Base-by-base conservation (phyloP, 1,140 invertebrate genomes). In the Frieseomelitta varia region DNA sequence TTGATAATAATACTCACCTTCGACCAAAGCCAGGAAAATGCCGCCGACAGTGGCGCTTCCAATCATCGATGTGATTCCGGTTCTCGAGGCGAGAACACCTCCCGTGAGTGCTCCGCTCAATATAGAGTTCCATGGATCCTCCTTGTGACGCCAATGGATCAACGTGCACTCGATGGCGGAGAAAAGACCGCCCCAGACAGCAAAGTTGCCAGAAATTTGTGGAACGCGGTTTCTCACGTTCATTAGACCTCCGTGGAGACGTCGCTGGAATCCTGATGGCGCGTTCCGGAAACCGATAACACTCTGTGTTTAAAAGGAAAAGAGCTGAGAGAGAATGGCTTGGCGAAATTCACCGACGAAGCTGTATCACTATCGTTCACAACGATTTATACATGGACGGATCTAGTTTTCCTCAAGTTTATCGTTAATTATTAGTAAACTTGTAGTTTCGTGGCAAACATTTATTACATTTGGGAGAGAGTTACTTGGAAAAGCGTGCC, bases 131-230 rank as follows among this genome's bases (percentile, higher is more conserved):
- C 88, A 90, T 0, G 88, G 88, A 51, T 88, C 88, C 27, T 90
- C 88, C 34, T 84, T 90, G 1, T 56, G 55, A 1, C 88, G 74
- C 15, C 72, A 90, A 12, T 77, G 71, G 47, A 87, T 71, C 65
- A 90, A 34, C n/a, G 81, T 74, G 47, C 88, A 90, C 65, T 90
- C 88, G 61, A 88, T 88, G 2, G 88, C 87, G 2, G 88, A 90
- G 79, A 88, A 90, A 1, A 90, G 69, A 1, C 87, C 87, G 27
- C 88, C 88, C 88, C 88, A 90, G n/a, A 90, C n/a, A 15, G 88
- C 84, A 71, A 90, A 90, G 72, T 87, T 88, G 34, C 87, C 88
- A 17, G 87, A 87, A 6, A 90, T n/a, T 75, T 76, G 88, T 17
- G 88, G 88, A 4, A 68, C 79, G 4, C 81, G 81, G 3, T 68